Percentiles rank a stretch among this genome's conserved stretches.
phyloP scores from a whole-genome alignment of 2,797 vertebrate genomes.

The Gymnoscopelus microlampas region DNA sequence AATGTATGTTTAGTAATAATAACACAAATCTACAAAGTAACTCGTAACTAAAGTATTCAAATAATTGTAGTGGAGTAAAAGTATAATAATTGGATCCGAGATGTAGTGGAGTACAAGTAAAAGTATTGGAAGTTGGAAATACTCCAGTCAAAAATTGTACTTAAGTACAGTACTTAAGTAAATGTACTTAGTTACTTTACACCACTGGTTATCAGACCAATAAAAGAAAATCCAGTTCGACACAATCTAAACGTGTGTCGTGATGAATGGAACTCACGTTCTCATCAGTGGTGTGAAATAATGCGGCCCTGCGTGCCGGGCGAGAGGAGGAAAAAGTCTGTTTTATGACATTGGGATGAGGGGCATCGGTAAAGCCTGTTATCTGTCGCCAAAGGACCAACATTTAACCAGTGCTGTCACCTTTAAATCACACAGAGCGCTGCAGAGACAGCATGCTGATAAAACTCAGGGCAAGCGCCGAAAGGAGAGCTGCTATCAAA shows the following conservation, averaged over 20 bases:
- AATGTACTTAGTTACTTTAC: too few species aligned
- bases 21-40: too few species aligned
- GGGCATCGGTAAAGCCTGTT: slow-evolving; percentile 27
- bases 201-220: too few species aligned
- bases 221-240: slow-evolving; percentile 13
- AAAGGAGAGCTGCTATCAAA: slow-evolving; percentile 1
- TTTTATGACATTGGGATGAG: slow-evolving; percentile 37
- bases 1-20: too few species aligned
- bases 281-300: slow-evolving; percentile 33
- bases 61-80: too few species aligned
- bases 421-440: slow-evolving; percentile 29
- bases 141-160: too few species aligned
- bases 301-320: slow-evolving; percentile 2
- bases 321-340: neutral
- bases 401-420: slow-evolving; percentile 24
- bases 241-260: slow-evolving; percentile 23
- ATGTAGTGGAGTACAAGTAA: too few species aligned
- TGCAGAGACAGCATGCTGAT: slow-evolving; percentile 30
- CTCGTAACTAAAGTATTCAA: too few species aligned
- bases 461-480: slow-evolving; percentile 1
- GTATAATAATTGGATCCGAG: too few species aligned
- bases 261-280: slow-evolving; percentile 9
- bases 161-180: too few species aligned
- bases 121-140: too few species aligned
- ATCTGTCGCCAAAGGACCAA: slow-evolving; percentile 37